These are phyloP conservation scores for Oophaga sylvatica DNA, from an alignment of 2,797 vertebrate genomes.

Conservation along the genomic window DNA sequence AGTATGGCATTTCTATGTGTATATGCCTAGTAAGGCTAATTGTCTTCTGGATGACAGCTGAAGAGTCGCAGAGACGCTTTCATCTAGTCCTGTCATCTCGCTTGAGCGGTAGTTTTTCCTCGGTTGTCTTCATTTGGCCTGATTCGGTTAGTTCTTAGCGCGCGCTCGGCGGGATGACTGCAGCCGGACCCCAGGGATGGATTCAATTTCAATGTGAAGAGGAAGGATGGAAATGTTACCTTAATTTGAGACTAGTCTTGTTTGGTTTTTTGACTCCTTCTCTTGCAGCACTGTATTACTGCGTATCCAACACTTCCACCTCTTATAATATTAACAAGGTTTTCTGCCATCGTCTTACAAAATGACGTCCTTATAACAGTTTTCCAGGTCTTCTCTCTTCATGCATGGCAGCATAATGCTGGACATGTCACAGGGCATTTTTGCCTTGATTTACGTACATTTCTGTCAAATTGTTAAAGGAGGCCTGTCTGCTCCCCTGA, in stretches of 20 bases:
- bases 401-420: background rate
- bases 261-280: background rate
- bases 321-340: background rate
- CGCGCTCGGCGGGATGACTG: constrained; percentile 7
- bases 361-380: background rate
- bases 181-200: constrained; percentile 6
- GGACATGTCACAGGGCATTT: background rate
- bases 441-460: background rate
- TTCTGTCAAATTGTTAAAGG: background rate
- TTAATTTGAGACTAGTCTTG: background rate
- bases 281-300: background rate
- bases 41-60: background rate
- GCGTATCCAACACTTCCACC: constrained; percentile 5
- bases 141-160: background rate
- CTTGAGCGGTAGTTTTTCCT: background rate
- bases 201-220: background rate
- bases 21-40: background rate
- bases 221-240: constrained; percentile 21
- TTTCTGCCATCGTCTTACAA: constrained; percentile 6
- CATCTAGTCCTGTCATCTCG: background rate
- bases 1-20: background rate
- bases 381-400: background rate
- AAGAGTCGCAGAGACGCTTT: background rate
- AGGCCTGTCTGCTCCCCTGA: background rate
- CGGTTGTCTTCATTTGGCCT: constrained; percentile 12